These are phyloP conservation scores for Adrianichthys oophorus DNA, from an alignment of 2,797 vertebrate genomes.

Conservation along the genomic window DNA sequence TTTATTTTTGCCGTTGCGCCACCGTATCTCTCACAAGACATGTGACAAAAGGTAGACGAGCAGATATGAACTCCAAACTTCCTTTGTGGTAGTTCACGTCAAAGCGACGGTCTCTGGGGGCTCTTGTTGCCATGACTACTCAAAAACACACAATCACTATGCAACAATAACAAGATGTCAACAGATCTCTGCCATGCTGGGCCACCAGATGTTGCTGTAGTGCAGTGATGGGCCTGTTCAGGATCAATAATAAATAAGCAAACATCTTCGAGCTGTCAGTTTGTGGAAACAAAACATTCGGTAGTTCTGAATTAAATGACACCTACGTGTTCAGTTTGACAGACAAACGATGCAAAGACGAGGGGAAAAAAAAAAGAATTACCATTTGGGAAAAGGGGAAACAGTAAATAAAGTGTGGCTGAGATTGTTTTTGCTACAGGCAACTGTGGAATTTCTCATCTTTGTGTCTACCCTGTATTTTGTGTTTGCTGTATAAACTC, in stretches of 20 bases:
- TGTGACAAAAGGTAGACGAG: not conserved
- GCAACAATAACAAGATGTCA: not conserved
- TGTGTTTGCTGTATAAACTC: slow-evolving; percentile 23
- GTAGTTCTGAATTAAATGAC: not conserved
- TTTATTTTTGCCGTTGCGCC: too few species aligned
- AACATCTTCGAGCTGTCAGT: slow-evolving; percentile 1
- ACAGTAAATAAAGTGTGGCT: not conserved
- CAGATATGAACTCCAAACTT: not conserved
- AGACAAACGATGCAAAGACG: not conserved
- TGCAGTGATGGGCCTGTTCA: slow-evolving; percentile 17
- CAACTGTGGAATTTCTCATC: slow-evolving; percentile 54
- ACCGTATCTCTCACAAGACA: not conserved
- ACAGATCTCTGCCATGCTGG: slow-evolving; percentile 20
- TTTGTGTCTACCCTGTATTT: slow-evolving; percentile 31
- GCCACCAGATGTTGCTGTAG: slow-evolving; percentile 64
- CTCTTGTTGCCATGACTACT: not conserved
- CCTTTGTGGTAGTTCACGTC: not conserved
- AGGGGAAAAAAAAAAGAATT: not conserved
- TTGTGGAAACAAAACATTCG: not conserved
- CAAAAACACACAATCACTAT: not conserved
- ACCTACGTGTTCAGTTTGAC: not conserved
- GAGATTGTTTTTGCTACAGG: slow-evolving; percentile 17
- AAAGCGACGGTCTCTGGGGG: not conserved
- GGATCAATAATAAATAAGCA: slow-evolving; percentile 7
- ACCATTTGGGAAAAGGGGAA: not conserved